phyloP scores from a whole-genome alignment of 92 coral and sea anemone genomes.

The Epizoanthus illoricatus region DNA sequence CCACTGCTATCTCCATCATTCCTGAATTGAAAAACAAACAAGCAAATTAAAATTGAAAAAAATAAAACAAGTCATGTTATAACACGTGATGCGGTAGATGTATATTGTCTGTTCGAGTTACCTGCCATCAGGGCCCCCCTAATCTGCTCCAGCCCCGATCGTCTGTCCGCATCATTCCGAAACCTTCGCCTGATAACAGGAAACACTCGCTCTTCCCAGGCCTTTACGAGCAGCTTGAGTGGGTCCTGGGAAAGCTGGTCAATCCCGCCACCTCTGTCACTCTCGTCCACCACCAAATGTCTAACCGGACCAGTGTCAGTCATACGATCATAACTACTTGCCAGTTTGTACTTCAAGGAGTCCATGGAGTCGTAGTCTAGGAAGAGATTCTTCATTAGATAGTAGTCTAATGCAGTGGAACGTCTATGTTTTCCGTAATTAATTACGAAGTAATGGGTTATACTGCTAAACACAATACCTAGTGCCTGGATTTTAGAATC shows the following conservation, averaged over 20 bases:
- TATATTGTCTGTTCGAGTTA: neutral
- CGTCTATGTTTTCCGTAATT: too few relatives aligned
- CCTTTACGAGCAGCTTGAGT: constrained; percentile 78
- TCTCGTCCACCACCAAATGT: constrained; percentile 65
- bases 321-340: constrained; percentile 95
- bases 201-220: constrained; percentile 99
- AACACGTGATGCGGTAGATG: neutral
- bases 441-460: too few relatives aligned
- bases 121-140: constrained; percentile 95
- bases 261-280: constrained; percentile 41
- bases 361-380: constrained; percentile 73
- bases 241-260: constrained; percentile 72
- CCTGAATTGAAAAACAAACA: constrained; percentile 50
- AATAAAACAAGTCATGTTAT: too few relatives aligned
- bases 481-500: too few relatives aligned
- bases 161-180: constrained; percentile 86
- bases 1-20: constrained; percentile 90
- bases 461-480: too few relatives aligned
- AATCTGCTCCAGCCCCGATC: constrained; percentile 95
- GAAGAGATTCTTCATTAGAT: neutral
- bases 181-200: constrained; percentile 94
- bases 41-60: too few relatives aligned
- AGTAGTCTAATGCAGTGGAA: neutral
- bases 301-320: constrained; percentile 77
- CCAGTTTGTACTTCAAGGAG: constrained; percentile 77